Evolutionary conservation across 2,113 vertebrate genomes (phyloP).

Genomic region (Caranx melampygus): DNA sequence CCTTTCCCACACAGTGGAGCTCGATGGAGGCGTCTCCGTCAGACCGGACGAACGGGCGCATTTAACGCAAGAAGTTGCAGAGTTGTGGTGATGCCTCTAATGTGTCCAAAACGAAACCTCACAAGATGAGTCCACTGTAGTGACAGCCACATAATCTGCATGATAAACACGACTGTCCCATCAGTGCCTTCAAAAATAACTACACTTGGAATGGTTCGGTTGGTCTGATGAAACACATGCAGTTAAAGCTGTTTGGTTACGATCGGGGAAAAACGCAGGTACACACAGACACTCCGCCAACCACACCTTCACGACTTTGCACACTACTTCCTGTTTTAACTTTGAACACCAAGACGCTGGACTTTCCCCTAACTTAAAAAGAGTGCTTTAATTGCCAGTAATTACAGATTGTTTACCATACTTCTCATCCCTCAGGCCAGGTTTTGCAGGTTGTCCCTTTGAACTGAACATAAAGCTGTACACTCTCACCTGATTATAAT

Average conservation of each 20-base stretch:
- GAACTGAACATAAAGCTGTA: no score
- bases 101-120: background rate
- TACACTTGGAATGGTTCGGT: background rate
- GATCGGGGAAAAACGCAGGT: background rate
- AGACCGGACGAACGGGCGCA: background rate
- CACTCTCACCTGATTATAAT: no score
- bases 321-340: no score
- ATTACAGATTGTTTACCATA: no score
- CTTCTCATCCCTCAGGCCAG: no score
- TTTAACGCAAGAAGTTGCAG: background rate
- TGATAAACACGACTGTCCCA: background rate
- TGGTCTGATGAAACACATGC: background rate
- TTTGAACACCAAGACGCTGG: no score
- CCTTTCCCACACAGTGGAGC: slow-evolving; percentile 85
- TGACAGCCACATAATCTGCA: background rate
- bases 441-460: no score
- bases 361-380: no score
- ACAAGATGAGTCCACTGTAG: background rate
- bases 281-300: no score
- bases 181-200: background rate
- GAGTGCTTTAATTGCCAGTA: no score
- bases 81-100: no score
- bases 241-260: background rate
- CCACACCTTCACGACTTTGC: no score
- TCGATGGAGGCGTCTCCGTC: background rate